Evolutionary conservation across 2,888 invertebrate genomes (phyloP), one percentile per base, ranked within the genome.

Genomic region (Erpobdella octoculata): DNA sequence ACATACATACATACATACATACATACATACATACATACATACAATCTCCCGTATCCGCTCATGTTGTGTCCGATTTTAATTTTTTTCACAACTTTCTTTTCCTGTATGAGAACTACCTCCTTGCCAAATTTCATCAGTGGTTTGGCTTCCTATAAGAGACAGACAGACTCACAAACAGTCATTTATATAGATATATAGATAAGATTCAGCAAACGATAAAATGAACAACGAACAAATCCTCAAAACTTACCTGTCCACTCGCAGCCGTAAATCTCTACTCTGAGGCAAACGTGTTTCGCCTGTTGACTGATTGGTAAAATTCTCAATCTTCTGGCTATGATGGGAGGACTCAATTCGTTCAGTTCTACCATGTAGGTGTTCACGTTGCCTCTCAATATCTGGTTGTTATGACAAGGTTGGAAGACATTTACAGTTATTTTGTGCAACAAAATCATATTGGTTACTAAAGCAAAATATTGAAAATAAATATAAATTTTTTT

Each of bases 321-420:
- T 5, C 31, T 41, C 28, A 68, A 9, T 48, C 31, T 68, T 12
- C 38, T 46, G 33, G 48, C 36, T 8, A 68, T 68, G 41, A 68
- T 33, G 21, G 68, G 68, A 3, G 68, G 68, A 28, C 28, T 38
- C 25, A 68, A 18, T 9, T 68, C 68, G 46, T 48, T 68, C 48
- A 68, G 68, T 48, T 68, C 68, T n/a, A 68, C 68, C 48, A 48
- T 48, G 68, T 68, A 68, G 21, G 68, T 68, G 68, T 68, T 68
- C 6, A 18, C 28, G 68, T 68, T 68, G 12, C 68, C 68, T 31
- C 48, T 68, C 31, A 68, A n/a, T 2, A 48, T 46, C 68, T 68
- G n/a, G 33, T 62, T 28, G 33, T 62, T 28, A 62, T 33, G 62
- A 62, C 12, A 35, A 33, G 18, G 18, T 53, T 21, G 9, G n/a